Base-by-base conservation (phyloP, 2,797 vertebrate species). In the Hippoglossus hippoglossus region DNA sequence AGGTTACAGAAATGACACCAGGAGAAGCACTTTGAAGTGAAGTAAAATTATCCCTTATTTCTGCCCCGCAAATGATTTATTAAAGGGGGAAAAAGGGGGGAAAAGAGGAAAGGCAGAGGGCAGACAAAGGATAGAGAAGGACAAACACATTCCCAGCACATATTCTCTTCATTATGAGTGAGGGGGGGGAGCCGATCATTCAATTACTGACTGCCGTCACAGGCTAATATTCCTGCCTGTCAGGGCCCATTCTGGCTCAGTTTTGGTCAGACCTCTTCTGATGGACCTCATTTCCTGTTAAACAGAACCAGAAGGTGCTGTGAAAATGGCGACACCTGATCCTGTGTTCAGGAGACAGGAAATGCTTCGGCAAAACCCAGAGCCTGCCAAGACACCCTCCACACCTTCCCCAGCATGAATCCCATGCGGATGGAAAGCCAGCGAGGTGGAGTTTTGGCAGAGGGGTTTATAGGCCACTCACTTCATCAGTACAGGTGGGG, bases 151-250 rank as follows among this genome's bases (percentile, higher is more conserved):
- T 96, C 94, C 92, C 90, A 52, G 80, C 96, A 95, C 95, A 95
- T 94, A 93, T 94, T 95, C 94, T 94, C 95, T 95, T 94, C 95
- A 95, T 93, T 95, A 95, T n/a, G 28, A 87, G 86, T 80, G 89
- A 83, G 76, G 34, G 47, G 34, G 34, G 75, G 88, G 87, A 55
- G 89, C 53, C 81, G 87, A 96, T 94, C 91, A 94, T 95, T 96
- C 95, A 95, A 95, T 95, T 95, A 95, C 94, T 89, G 93, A 92
- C 93, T 94, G 94, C 93, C 93, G 88, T 93, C 93, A 92, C 88
- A 90, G 86, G 87, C 90, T 96, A 94, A 95, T 96, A 95, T 95
- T 96, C 94, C 95, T 95, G 93, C 94, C 94, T 96, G 95, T 95
- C 95, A 95, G 82, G 91, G 91, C 82, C 92, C 91, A 94, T 96